phyloP scores from a whole-genome alignment of 2,797 vertebrate species.

The Mormyrops attenuatus region DNA sequence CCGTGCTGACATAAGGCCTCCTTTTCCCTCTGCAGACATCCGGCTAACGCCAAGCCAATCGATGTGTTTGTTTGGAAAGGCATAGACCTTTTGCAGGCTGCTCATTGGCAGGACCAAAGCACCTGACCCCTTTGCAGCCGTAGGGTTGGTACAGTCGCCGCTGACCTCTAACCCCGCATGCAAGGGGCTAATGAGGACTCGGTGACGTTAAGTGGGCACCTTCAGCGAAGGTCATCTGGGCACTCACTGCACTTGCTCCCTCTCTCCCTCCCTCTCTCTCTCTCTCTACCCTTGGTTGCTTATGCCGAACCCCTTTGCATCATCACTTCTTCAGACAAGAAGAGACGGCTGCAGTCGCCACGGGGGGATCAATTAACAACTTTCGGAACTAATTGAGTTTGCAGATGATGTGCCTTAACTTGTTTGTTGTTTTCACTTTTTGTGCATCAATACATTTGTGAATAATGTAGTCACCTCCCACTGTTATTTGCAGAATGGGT shows the following conservation, averaged over 20 bases:
- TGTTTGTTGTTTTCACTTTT: slow-evolving; percentile 21
- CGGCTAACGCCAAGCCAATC: slow-evolving; percentile 67
- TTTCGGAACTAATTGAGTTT: slow-evolving; percentile 27
- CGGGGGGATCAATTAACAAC: slow-evolving; percentile 31
- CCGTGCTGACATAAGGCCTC: slow-evolving; percentile 48
- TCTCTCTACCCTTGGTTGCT: slow-evolving; percentile 11
- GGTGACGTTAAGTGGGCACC: neutral
- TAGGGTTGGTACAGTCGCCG: neutral
- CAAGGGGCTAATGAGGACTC: neutral
- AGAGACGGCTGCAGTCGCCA: slow-evolving; percentile 22
- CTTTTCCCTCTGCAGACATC: slow-evolving; percentile 50
- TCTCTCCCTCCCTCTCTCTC: slow-evolving; percentile 11
- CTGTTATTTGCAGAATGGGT: neutral
- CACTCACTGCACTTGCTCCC: neutral
- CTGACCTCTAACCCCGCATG: neutral
- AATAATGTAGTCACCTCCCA: neutral
- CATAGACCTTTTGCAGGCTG: slow-evolving; percentile 40
- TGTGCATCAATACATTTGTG: neutral
- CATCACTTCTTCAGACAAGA: slow-evolving; percentile 14
- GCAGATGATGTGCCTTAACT: slow-evolving; percentile 21
- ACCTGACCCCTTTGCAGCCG: neutral
- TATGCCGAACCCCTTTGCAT: neutral
- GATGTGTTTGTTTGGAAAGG: slow-evolving; percentile 57
- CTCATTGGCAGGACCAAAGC: neutral
- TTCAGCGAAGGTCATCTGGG: neutral